These are phyloP conservation scores for Stomatorhinus ivindoensis DNA, from an alignment of 2,113 vertebrate species.

Conservation along the genomic window DNA sequence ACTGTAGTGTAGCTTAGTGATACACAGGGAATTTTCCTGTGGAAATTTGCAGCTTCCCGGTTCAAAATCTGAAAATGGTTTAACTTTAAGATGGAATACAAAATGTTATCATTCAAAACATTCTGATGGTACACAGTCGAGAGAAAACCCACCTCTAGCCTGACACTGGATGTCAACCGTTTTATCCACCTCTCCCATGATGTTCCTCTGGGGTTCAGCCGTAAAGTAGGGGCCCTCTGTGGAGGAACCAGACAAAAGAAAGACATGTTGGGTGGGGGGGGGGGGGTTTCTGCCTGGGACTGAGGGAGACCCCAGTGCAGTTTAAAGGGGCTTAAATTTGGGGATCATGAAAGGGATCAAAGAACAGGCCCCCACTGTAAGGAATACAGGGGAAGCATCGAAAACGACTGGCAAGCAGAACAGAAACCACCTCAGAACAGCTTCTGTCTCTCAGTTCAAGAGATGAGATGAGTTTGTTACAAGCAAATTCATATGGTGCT, in stretches of 20 bases:
- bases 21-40: background rate
- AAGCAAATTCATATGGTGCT: background rate
- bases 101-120: background rate
- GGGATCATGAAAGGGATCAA: background rate
- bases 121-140: background rate
- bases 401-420: background rate
- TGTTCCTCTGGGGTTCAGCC: conserved; percentile 61
- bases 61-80: background rate
- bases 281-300: background rate
- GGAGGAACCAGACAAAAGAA: conserved; percentile 15
- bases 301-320: background rate
- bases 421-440: background rate
- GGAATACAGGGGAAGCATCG: background rate
- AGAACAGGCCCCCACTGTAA: background rate
- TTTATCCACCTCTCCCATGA: conserved; percentile 69
- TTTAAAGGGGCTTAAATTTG: background rate
- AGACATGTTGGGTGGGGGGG: background rate
- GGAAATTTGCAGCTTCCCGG: background rate
- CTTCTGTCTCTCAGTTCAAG: background rate
- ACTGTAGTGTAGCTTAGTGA: background rate
- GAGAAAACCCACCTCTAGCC: conserved; percentile 69
- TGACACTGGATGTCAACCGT: conserved; percentile 74
- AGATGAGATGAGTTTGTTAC: background rate
- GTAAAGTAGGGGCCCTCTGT: conserved; percentile 79
- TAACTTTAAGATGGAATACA: background rate